Conservation (phyloP, 2,113 vertebrate species). For the Passerina amoena region DNA sequence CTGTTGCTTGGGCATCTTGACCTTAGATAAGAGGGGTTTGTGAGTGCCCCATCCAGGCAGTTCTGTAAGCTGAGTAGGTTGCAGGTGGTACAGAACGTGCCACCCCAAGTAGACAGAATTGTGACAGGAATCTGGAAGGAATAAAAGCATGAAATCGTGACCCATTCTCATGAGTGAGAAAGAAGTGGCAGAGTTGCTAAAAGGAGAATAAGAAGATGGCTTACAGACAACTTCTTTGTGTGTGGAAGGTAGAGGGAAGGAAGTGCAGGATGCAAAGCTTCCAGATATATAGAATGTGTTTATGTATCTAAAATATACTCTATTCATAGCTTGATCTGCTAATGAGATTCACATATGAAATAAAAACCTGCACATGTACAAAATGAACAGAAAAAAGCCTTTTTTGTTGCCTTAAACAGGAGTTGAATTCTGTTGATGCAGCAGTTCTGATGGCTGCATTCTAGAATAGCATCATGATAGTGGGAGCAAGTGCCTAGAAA, state of each 20-base stretch:
- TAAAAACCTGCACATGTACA: neutral
- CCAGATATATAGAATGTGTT: neutral
- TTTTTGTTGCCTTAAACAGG: neutral
- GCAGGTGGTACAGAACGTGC: neutral
- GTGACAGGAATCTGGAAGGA: neutral
- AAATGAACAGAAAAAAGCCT: neutral
- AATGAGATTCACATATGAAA: neutral
- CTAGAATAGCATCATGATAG: neutral
- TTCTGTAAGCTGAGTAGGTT: neutral
- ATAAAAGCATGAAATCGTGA: neutral
- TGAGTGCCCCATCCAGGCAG: neutral
- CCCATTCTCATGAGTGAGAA: neutral
- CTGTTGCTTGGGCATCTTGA: neutral
- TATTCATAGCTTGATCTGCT: neutral
- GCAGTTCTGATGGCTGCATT: neutral
- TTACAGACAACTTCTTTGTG: neutral
- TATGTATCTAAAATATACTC: neutral
- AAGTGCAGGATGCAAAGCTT: neutral
- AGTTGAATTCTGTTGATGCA: neutral
- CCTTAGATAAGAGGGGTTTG: neutral
- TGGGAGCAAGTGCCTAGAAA: neutral
- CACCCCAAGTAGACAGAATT: neutral
- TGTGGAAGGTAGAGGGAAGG: neutral
- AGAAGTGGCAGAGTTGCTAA: neutral
- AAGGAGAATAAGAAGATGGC: neutral